phyloP scores from a whole-genome alignment of 2,797 vertebrate genomes.

The Channa striata region DNA sequence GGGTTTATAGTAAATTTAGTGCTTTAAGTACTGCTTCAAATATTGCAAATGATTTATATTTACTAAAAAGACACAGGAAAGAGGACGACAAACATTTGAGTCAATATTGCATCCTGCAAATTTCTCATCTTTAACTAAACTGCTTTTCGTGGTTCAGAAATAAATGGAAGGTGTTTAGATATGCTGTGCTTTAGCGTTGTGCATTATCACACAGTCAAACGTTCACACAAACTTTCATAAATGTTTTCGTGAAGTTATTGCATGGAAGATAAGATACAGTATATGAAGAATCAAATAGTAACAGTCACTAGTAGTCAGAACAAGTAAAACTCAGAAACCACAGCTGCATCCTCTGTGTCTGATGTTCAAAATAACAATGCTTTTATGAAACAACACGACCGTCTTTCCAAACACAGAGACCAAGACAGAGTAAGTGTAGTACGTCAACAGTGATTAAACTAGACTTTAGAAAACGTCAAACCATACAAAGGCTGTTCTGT shows the following conservation, averaged over 20 bases:
- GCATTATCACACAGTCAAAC: not conserved
- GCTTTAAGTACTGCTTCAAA: not conserved
- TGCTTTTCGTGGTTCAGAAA: no score
- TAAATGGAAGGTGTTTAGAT: no score
- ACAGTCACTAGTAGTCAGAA: constrained; percentile 5
- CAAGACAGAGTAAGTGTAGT: constrained; percentile 35
- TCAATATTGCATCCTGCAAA: no score
- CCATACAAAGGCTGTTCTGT: constrained; percentile 25
- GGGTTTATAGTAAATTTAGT: not conserved
- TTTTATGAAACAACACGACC: constrained; percentile 21
- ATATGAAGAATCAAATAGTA: not conserved
- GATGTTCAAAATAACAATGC: no score
- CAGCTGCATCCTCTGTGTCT: constrained; percentile 23
- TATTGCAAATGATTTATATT: not conserved
- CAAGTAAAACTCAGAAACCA: constrained; percentile 20
- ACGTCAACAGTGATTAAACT: constrained; percentile 45
- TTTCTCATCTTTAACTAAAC: no score
- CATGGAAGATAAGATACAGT: not conserved
- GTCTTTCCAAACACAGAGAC: constrained; percentile 24
- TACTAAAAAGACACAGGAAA: not conserved
- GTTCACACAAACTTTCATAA: no score
- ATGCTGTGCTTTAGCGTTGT: not conserved
- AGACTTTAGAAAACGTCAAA: constrained; percentile 20
- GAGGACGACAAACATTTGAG: no score
- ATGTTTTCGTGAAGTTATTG: no score